Conservation (phyloP, 2,888 invertebrate species). For the Catotricha subobsoleta region DNA sequence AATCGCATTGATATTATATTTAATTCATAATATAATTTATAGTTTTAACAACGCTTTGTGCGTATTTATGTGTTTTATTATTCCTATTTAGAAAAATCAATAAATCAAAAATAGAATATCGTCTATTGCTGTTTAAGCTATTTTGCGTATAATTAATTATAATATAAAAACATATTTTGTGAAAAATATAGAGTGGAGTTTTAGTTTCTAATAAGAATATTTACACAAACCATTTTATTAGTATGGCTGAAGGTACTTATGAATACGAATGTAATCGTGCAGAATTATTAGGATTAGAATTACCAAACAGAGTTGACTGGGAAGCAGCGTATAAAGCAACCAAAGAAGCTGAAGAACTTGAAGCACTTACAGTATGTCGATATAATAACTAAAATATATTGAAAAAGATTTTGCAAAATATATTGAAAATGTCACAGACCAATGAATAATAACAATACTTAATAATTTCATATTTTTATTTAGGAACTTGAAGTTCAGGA, state of each 20-base stretch:
- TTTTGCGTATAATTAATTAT: too few relatives aligned
- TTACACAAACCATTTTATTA: too few relatives aligned
- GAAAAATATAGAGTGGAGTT: too few relatives aligned
- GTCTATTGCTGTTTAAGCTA: too few relatives aligned
- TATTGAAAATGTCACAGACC: not conserved
- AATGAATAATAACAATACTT: not conserved
- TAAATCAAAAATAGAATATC: too few relatives aligned
- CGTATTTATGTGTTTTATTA: too few relatives aligned
- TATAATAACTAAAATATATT: not conserved
- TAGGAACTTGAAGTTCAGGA: conserved; percentile 47
- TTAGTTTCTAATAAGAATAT: too few relatives aligned
- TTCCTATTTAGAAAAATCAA: too few relatives aligned
- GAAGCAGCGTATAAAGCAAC: conserved; percentile 31
- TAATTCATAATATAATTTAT: too few relatives aligned
- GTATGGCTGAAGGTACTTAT: conserved; percentile 38
- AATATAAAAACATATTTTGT: too few relatives aligned
- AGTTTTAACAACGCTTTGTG: too few relatives aligned
- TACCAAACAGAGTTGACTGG: conserved; percentile 49
- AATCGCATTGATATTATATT: too few relatives aligned
- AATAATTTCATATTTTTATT: not conserved
- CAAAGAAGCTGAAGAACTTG: conserved; percentile 12
- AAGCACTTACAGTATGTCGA: not conserved
- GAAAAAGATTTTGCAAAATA: not conserved
- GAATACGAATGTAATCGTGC: conserved; percentile 63
- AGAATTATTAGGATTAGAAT: conserved; percentile 52